Percentiles rank a stretch among this genome's conserved stretches.
phyloP scores from a whole-genome alignment of 2,113 vertebrate genomes.

The Rhinolophus ferrumequinum region DNA sequence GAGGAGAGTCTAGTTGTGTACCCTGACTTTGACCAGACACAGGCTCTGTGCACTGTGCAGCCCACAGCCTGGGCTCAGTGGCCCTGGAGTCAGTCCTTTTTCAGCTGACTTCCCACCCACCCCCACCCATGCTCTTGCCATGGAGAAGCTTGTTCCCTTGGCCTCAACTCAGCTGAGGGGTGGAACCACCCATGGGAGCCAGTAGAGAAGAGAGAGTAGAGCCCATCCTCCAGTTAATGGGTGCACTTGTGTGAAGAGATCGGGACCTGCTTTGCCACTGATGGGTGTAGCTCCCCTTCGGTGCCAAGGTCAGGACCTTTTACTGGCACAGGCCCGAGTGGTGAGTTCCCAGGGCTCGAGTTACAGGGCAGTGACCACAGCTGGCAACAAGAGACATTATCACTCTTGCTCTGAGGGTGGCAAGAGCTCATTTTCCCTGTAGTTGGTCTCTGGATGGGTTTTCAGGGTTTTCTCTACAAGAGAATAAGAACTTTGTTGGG shows the following conservation, averaged over 20 bases:
- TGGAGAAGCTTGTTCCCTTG: neutral
- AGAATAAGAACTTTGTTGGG: constrained; percentile 4
- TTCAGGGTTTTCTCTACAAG: constrained; percentile 5
- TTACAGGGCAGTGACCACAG: neutral
- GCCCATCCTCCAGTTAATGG: neutral
- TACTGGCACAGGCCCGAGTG: neutral
- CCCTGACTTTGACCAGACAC: neutral
- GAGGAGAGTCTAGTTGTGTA: too few species aligned
- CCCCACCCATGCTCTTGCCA: too few species aligned
- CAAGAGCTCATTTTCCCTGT: neutral
- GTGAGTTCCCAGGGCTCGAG: constrained; percentile 3
- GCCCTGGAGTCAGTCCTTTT: neutral
- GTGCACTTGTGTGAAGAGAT: neutral
- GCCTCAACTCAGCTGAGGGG: neutral
- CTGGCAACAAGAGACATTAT: neutral
- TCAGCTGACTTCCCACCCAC: neutral
- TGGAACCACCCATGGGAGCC: rapidly evolving
- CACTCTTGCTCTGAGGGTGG: neutral
- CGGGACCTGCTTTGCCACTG: neutral
- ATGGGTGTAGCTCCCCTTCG: neutral
- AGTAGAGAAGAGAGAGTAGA: neutral
- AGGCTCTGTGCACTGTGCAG: neutral
- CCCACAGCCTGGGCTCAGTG: neutral
- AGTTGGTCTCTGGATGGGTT: neutral
- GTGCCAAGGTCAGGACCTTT: neutral